Conservation (phyloP, 2,888 invertebrate genomes). For the Candidula unifasciata region DNA sequence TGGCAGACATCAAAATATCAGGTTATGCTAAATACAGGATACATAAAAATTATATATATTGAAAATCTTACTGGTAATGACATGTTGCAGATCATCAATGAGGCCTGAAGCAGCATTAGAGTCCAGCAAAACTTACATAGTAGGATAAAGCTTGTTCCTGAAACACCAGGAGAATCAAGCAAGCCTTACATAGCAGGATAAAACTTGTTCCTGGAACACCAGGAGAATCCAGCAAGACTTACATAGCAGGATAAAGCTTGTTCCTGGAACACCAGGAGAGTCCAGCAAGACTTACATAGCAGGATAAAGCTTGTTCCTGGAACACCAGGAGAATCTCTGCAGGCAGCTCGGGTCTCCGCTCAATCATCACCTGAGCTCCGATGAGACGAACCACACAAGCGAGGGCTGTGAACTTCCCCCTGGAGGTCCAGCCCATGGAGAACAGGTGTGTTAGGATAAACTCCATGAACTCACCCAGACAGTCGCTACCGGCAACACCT, state of each 20-base stretch:
- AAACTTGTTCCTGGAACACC: too few species aligned
- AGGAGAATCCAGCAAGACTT: too few species aligned
- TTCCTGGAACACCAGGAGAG: not conserved
- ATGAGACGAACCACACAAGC: constrained; percentile 77
- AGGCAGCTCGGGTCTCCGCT: constrained; percentile 76
- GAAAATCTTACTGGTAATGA: too few species aligned
- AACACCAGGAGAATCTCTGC: constrained; percentile 75
- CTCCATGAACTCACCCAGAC: constrained; percentile 46
- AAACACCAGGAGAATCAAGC: too few species aligned
- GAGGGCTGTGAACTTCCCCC: constrained; percentile 76
- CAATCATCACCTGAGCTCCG: constrained; percentile 76
- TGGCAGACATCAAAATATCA: constrained; percentile 61
- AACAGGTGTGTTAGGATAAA: constrained; percentile 58
- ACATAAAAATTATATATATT: not conserved
- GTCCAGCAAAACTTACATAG: not conserved
- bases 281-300: constrained; percentile 77
- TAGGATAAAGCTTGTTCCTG: too few species aligned
- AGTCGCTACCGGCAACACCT: not conserved
- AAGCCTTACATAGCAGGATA: too few species aligned
- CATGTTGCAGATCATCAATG: too few species aligned
- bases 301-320: constrained; percentile 76
- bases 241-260: too few species aligned
- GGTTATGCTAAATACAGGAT: too few species aligned
- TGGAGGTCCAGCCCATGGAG: constrained; percentile 71
- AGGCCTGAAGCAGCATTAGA: too few species aligned